phyloP scores from a whole-genome alignment of 2,888 invertebrate species.

The Agrochola lychnidis region DNA sequence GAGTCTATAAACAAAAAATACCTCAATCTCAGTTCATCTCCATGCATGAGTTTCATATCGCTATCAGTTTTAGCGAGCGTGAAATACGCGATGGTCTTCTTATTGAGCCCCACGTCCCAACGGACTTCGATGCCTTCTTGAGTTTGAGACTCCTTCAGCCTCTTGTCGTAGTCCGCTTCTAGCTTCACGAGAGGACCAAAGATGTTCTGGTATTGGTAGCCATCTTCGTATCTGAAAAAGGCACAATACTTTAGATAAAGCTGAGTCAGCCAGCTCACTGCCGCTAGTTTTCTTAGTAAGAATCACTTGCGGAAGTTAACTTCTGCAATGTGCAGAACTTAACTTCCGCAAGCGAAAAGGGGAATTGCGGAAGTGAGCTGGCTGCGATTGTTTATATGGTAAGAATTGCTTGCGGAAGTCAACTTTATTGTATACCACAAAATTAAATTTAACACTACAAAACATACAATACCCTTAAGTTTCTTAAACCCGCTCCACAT shows the following conservation, averaged over 20 bases:
- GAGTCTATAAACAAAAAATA: conserved; percentile 52
- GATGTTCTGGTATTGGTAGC: conserved; percentile 99
- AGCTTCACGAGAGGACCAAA: conserved; percentile 99
- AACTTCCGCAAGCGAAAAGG: background rate
- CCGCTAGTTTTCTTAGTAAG: too few relatives aligned
- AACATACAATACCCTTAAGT: background rate
- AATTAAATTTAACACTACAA: too few relatives aligned
- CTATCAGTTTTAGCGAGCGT: conserved; percentile 99
- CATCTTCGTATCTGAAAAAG: conserved; percentile 97
- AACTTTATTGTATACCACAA: too few relatives aligned
- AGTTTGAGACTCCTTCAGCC: conserved; percentile 99
- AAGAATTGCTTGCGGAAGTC: background rate
- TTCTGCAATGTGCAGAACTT: too few relatives aligned
- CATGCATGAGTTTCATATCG: conserved; percentile 99
- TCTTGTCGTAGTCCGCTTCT: conserved; percentile 99
- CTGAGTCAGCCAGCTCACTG: background rate
- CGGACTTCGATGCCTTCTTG: conserved; percentile 99
- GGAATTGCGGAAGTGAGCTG: background rate
- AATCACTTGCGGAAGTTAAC: too few relatives aligned
- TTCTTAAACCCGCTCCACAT: too few relatives aligned
- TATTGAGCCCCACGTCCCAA: conserved; percentile 99
- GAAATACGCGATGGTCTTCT: conserved; percentile 99
- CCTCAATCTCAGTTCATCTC: conserved; percentile 98
- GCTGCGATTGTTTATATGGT: background rate
- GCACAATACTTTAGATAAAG: background rate